Conservation (phyloP, 2,113 vertebrate genomes). For the Upupa epops region DNA sequence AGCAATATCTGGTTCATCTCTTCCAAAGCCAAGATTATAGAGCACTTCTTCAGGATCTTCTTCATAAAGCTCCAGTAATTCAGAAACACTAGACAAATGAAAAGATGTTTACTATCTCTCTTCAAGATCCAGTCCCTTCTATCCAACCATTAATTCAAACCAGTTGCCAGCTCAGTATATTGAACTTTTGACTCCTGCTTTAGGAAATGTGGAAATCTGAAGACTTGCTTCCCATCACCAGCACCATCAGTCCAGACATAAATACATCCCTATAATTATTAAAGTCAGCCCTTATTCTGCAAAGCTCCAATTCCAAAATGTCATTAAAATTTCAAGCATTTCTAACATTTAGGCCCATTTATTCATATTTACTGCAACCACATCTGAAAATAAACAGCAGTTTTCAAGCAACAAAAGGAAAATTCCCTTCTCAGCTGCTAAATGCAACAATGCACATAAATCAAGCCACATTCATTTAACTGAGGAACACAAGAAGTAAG, state of each 20-base stretch:
- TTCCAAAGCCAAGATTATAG: slow-evolving; percentile 95
- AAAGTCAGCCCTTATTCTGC: background rate
- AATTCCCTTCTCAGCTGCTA: background rate
- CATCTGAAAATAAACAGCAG: background rate
- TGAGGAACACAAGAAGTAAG: background rate
- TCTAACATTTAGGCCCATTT: background rate
- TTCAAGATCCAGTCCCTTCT: background rate
- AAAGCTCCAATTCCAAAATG: background rate
- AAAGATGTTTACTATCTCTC: background rate
- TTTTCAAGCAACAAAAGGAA: slow-evolving; percentile 6
- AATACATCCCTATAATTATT: background rate
- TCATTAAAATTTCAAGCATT: background rate
- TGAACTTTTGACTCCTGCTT: slow-evolving; percentile 5
- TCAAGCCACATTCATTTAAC: background rate
- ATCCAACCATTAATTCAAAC: background rate
- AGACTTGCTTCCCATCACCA: background rate
- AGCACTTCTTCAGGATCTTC: slow-evolving; percentile 97
- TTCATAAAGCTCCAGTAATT: slow-evolving; percentile 94
- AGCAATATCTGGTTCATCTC: slow-evolving; percentile 93
- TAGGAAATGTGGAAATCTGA: background rate
- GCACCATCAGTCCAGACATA: background rate
- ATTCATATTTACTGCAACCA: slow-evolving; percentile 15
- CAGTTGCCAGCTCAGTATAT: background rate
- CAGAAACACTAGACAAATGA: slow-evolving; percentile 85
- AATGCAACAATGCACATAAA: background rate